phyloP scores from a whole-genome alignment of 2,888 invertebrate species.

The Euzetes globulus region DNA sequence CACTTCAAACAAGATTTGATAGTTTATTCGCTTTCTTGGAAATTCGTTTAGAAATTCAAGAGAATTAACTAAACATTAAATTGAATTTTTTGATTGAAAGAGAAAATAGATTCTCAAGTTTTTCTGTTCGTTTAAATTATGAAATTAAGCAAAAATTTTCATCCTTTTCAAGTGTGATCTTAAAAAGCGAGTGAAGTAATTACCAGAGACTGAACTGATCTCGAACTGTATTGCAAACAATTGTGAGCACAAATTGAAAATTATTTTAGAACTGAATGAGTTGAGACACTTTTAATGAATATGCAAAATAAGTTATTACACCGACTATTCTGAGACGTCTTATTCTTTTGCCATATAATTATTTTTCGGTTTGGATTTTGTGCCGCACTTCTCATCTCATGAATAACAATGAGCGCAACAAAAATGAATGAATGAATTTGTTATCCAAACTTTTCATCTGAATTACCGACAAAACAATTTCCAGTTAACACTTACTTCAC shows the following conservation, averaged over 20 bases:
- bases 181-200: neutral
- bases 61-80: neutral
- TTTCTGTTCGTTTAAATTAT: neutral
- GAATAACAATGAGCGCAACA: conserved; percentile 10
- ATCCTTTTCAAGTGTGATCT: neutral
- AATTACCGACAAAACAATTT: neutral
- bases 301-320: conserved; percentile 20
- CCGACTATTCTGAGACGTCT: neutral
- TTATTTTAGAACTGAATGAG: neutral
- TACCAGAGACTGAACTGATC: no score
- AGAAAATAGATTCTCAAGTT: neutral
- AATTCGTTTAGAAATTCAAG: no score
- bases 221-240: no score
- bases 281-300: conserved; percentile 4
- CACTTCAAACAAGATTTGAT: no score
- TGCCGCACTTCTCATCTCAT: conserved; percentile 4
- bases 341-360: neutral
- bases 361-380: neutral
- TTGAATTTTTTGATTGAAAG: neutral
- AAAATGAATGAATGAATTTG: neutral
- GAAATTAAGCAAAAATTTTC: neutral
- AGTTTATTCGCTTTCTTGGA: no score
- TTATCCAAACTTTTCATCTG: neutral
- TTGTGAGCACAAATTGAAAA: neutral
- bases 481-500: neutral